Evolutionary conservation across 2,113 vertebrate genomes (phyloP), one percentile per base, ranked within the genome.

Genomic region (Steatornis caripensis): DNA sequence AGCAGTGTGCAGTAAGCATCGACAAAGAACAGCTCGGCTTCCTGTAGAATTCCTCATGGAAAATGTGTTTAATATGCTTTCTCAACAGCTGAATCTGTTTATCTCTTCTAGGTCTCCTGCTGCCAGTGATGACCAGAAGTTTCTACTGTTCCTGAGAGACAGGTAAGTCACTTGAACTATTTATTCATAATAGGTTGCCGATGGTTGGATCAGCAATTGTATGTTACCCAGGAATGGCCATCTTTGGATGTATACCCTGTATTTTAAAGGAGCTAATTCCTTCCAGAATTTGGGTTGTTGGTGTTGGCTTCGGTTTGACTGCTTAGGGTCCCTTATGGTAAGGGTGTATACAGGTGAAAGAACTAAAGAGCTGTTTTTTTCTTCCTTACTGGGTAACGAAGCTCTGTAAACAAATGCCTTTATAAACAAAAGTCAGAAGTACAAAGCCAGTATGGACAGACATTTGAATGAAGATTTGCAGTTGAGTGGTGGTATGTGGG

Each of bases 141-240:
- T 60, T 14, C 53, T 93, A 9, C 48, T 22, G 34, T 1, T 83
- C 32, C 37, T 10, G 6, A 18, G 37, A 27, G 65, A 19, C 17
- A 26, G 57, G 62, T 53, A 9, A 57, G 16, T 12, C 3, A 0
- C 26, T 43, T 70, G 68, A 74, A 27, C 11, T 62, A 0, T 22
- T 51, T 16, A 8, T 78, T 65, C 20, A 18, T 4, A 64, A 27
- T 4, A 51, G 19, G 16, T 20, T 0, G 2, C 49, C 19, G 9
- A 2, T 4, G 12, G 4, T 48, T 9, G 8, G 22, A 10, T 12
- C 30, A 55, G 48, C 46, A 34, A 4, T 5, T 32, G 34, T 30
- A 0, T 7, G 0, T 34, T 5, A 18, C 29, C 5, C 12, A 17
- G 65, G 8, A 30, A 23, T 5, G 20, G 13, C 5, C 32, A 21